phyloP scores from a whole-genome alignment of 2,888 invertebrate species.

The Melanotus villosus region DNA sequence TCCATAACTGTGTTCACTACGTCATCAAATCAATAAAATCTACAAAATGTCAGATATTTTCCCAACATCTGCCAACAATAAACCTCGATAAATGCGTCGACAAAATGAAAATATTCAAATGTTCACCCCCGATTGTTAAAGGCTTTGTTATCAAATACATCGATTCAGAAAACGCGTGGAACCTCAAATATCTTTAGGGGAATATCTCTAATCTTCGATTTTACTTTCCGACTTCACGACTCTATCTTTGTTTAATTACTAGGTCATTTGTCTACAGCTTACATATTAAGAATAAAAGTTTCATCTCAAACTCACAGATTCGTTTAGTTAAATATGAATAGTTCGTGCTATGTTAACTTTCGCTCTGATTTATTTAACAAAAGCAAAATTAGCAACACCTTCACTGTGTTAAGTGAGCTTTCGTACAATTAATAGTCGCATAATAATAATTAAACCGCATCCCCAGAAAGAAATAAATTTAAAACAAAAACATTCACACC shows the following conservation, averaged over 20 bases:
- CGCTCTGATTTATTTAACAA: background rate
- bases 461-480: too few relatives aligned
- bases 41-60: too few relatives aligned
- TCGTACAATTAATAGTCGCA: too few relatives aligned
- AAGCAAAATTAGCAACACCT: too few relatives aligned
- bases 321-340: slow-evolving; percentile 6
- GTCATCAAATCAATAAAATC: too few relatives aligned
- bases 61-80: background rate
- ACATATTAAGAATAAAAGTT: background rate
- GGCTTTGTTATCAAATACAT: slow-evolving; percentile 16
- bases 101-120: too few relatives aligned
- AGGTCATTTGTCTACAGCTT: background rate
- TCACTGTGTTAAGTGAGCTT: too few relatives aligned
- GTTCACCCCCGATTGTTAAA: background rate
- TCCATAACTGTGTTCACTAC: too few relatives aligned
- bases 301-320: background rate
- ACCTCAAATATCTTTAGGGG: background rate
- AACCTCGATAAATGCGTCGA: too few relatives aligned
- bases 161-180: slow-evolving; percentile 14
- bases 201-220: slow-evolving; percentile 16
- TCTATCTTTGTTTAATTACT: slow-evolving; percentile 10
- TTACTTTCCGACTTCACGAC: slow-evolving; percentile 5
- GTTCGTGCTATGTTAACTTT: background rate
- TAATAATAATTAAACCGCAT: too few relatives aligned
- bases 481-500: too few relatives aligned